Conservation (phyloP, 2,888 invertebrate species). For the Drosophila fulvimacula region DNA sequence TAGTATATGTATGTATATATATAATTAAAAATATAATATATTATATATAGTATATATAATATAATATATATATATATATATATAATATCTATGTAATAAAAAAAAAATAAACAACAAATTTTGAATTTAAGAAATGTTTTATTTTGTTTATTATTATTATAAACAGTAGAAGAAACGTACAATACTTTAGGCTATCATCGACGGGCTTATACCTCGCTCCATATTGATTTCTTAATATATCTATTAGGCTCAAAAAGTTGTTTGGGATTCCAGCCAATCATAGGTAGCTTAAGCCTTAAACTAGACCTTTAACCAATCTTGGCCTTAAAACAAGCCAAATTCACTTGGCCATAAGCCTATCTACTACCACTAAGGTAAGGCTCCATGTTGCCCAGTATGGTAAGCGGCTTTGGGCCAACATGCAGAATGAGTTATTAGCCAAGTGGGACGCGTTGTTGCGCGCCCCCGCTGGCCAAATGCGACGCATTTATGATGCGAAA, state of each 20-base stretch:
- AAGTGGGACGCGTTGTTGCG: conserved; percentile 37
- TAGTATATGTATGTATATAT: too few relatives aligned
- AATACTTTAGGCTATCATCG: background rate
- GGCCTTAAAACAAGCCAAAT: background rate
- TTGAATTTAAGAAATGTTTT: too few relatives aligned
- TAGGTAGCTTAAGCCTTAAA: background rate
- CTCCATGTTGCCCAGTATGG: too few relatives aligned
- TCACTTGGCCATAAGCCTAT: background rate
- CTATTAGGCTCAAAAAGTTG: background rate
- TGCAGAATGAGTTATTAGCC: conserved; percentile 29
- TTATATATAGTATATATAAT: too few relatives aligned
- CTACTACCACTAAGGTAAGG: too few relatives aligned
- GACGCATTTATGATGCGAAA: conserved; percentile 38
- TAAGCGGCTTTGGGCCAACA: conserved; percentile 2
- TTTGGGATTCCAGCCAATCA: background rate
- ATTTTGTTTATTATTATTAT: too few relatives aligned
- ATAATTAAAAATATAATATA: too few relatives aligned
- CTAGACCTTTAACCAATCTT: background rate
- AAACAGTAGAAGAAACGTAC: too few relatives aligned
- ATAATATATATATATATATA: too few relatives aligned
- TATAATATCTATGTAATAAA: too few relatives aligned
- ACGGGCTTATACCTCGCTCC: background rate
- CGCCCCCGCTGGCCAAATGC: conserved; percentile 51
- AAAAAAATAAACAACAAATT: too few relatives aligned
- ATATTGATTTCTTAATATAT: background rate